Evolutionary conservation across 2,888 invertebrate genomes (phyloP).

Genomic region (Bhutanitis thaidina): DNA sequence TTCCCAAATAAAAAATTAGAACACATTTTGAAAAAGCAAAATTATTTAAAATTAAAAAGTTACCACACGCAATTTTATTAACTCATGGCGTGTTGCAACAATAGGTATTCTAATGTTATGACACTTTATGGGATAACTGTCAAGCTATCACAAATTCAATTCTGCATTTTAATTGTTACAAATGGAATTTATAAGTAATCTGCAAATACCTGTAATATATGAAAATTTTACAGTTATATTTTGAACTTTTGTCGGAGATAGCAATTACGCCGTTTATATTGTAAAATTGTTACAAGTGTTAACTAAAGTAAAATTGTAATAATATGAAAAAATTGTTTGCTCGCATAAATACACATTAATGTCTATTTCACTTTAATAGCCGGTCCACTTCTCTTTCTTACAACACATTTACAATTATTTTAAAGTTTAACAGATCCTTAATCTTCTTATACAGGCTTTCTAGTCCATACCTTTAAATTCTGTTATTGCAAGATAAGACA

Average conservation of each 20-base stretch:
- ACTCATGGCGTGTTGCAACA: too few relatives aligned
- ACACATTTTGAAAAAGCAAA: slow-evolving; percentile 16
- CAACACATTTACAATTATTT: neutral
- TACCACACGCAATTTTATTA: slow-evolving; percentile 5
- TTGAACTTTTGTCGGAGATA: too few relatives aligned
- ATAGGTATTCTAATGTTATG: too few relatives aligned
- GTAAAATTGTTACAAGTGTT: too few relatives aligned
- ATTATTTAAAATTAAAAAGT: neutral
- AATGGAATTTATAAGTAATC: slow-evolving; percentile 1
- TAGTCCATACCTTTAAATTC: slow-evolving; percentile 45
- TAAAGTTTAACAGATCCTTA: slow-evolving; percentile 4
- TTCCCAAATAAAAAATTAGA: slow-evolving; percentile 9
- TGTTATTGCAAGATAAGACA: slow-evolving; percentile 26
- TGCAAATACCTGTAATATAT: neutral
- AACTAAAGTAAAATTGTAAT: too few relatives aligned
- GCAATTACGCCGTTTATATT: too few relatives aligned
- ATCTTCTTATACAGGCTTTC: slow-evolving; percentile 36
- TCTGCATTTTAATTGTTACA: slow-evolving; percentile 14
- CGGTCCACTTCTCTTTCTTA: too few relatives aligned
- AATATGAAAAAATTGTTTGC: too few relatives aligned
- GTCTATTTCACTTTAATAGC: too few relatives aligned
- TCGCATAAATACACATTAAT: too few relatives aligned
- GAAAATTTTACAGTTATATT: neutral
- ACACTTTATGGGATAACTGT: too few relatives aligned
- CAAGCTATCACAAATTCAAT: slow-evolving; percentile 9